Percentiles rank a stretch among this genome's conserved stretches.
Conservation (phyloP, 2,888 invertebrate genomes). For the Drosophila tripunctata region DNA sequence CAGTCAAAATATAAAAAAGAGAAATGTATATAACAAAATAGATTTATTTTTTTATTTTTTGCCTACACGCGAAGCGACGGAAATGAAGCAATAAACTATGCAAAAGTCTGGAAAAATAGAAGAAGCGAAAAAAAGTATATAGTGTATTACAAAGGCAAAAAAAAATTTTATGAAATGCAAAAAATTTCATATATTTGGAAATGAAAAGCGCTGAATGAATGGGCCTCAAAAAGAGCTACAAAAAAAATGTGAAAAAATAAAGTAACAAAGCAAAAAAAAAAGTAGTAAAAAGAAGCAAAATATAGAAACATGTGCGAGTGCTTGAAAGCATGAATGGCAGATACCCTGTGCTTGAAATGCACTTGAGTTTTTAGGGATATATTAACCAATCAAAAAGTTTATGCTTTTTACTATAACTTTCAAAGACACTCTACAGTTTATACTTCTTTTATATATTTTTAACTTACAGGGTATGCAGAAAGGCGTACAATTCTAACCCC, state of each 20-base stretch:
- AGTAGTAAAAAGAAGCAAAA: conserved; percentile 6
- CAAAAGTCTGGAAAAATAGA: conserved; percentile 31
- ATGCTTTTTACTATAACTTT: too few species aligned
- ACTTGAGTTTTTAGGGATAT: too few species aligned
- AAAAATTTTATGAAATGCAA: conserved; percentile 26
- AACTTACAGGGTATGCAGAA: background rate
- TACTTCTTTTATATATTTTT: rapidly evolving
- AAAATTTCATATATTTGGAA: conserved; percentile 28
- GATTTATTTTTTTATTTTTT: conserved; percentile 37
- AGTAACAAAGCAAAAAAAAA: conserved; percentile 29
- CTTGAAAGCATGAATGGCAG: background rate
- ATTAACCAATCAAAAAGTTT: too few species aligned
- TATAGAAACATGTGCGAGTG: background rate
- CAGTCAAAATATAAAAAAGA: conserved; percentile 32
- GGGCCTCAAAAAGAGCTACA: conserved; percentile 24
- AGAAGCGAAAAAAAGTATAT: background rate
- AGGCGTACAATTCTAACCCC: background rate
- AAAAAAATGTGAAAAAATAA: conserved; percentile 29
- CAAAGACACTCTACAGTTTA: too few species aligned
- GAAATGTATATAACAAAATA: conserved; percentile 41
- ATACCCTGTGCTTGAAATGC: background rate
- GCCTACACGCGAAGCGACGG: conserved; percentile 51
- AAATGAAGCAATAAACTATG: conserved; percentile 69
- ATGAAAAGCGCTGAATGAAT: conserved; percentile 57
- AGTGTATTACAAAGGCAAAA: conserved; percentile 11